Evolutionary conservation across 1,140 invertebrate genomes (phyloP), one percentile per base, ranked within the genome.

Genomic region (Trichonephila clavata): DNA sequence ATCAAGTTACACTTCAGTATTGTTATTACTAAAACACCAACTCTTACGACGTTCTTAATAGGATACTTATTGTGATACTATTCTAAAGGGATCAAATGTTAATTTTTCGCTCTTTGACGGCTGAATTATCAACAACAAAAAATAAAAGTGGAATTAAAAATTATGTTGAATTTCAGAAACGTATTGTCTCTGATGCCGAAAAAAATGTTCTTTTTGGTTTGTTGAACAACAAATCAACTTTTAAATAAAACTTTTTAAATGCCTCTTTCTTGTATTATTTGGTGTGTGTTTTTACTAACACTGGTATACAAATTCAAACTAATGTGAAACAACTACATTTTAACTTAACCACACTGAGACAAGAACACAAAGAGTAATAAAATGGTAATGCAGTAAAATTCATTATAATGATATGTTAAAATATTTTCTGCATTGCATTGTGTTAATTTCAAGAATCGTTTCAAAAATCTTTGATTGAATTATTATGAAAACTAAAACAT

Each of bases 21-120:
- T 86, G 84, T 80, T 90, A 90, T 60, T 60, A 77, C 59, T 27
- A 16, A 90, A 50, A 50, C 57, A 39, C 43, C 71, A 90, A 77
- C 88, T 39, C 32, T 39, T 80, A 80, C 59, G 57, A 83, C 86
- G 90, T 86, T 92, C 16, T 68, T 68, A 86, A 39, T 93, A 93
- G 92, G 61, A 61, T 84, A 88, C 63, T 93, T 93, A 68, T 93
- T 93, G 92, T 93, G 92, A 93, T 93, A 93, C n/a, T 91, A 60
- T 91, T 63, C n/a, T 43, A 61, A 92, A 39, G 92, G 92, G 92
- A 93, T 88, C 92, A 93, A 93, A 87, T 63, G n/a, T 63, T 87
- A 87, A 43, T 32, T 50, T 24, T 59, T 18, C 59, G 80, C 80
- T 39, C 80, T 92, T 63, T 43, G 61, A 87, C 20, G 39, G 8